These are phyloP conservation scores for Anolis sagrei DNA, from an alignment of 2,113 vertebrate species.

Conservation along the genomic window DNA sequence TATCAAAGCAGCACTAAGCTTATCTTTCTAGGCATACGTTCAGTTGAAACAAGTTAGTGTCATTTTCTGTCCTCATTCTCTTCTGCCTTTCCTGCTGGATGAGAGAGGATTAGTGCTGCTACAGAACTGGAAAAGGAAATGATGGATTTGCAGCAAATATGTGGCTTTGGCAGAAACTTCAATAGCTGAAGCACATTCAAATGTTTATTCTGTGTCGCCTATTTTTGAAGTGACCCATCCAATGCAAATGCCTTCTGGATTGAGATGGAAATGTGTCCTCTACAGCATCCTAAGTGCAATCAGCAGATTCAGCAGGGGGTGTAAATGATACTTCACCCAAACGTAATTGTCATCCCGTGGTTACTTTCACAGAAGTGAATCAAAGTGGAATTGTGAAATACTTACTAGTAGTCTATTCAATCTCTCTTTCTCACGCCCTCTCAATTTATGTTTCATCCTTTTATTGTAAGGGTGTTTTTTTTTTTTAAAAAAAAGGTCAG, in stretches of 20 bases:
- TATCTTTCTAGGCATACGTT: constrained; percentile 9
- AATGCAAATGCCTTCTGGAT: background rate
- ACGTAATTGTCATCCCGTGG: background rate
- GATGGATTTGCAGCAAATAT: background rate
- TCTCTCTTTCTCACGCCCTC: background rate
- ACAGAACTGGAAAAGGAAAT: background rate
- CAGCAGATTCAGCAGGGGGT: constrained; percentile 5
- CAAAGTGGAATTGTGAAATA: background rate
- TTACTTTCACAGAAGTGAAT: background rate
- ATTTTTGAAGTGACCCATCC: background rate
- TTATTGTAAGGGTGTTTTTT: background rate
- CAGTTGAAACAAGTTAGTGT: background rate
- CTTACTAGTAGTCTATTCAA: background rate
- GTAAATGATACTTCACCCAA: constrained; percentile 15
- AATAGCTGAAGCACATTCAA: background rate
- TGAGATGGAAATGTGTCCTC: constrained; percentile 1
- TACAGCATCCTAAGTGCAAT: background rate
- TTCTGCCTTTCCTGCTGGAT: background rate
- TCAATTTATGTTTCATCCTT: background rate
- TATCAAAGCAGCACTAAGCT: background rate
- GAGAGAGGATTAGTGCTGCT: background rate
- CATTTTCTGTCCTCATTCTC: constrained; percentile 8
- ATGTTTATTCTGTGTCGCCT: background rate
- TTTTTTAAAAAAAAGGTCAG: background rate
- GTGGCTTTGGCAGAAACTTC: background rate